Evolutionary conservation across 1,140 invertebrate species (phyloP).

Genomic region (Diorhabda sublineata): DNA sequence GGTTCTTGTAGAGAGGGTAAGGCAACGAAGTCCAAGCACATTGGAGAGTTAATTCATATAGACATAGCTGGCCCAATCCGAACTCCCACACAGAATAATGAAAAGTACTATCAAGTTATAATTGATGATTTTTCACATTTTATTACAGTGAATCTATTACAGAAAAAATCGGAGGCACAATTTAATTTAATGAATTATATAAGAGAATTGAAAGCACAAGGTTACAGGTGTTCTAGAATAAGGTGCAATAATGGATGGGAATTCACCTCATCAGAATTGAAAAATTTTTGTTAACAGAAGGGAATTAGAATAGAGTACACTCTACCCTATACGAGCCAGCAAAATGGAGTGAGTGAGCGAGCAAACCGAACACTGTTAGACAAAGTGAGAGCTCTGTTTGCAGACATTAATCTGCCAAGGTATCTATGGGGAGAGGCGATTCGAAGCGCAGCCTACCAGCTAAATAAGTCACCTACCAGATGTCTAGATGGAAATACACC

Average conservation of each 20-base stretch:
- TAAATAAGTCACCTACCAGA: conserved; percentile 30
- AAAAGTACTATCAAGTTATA: conserved; percentile 6
- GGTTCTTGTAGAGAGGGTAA: neutral
- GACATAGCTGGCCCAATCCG: neutral
- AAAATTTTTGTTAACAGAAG: neutral
- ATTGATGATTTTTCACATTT: conserved; percentile 4
- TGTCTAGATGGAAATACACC: neutral
- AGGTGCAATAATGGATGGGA: neutral
- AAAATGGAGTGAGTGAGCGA: conserved; percentile 28
- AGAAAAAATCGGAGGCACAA: neutral
- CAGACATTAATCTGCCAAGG: conserved; percentile 29
- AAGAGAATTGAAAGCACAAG: neutral
- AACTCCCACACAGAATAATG: neutral
- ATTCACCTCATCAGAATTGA: conserved; percentile 2
- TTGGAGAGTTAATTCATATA: neutral
- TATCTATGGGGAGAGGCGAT: conserved; percentile 39
- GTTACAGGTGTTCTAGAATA: neutral
- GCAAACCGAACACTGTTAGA: conserved; percentile 24
- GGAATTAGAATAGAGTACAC: conserved; percentile 20
- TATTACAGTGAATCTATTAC: neutral
- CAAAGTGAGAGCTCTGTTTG: conserved; percentile 26
- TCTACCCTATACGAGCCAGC: conserved; percentile 40
- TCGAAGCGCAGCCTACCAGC: conserved; percentile 26
- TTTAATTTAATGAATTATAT: neutral
- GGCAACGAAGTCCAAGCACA: neutral